Percentiles rank a stretch among this genome's conserved stretches.
Evolutionary conservation across 23 tunicate genomes (phyloP).

Genomic region (Ciona savignyi): DNA sequence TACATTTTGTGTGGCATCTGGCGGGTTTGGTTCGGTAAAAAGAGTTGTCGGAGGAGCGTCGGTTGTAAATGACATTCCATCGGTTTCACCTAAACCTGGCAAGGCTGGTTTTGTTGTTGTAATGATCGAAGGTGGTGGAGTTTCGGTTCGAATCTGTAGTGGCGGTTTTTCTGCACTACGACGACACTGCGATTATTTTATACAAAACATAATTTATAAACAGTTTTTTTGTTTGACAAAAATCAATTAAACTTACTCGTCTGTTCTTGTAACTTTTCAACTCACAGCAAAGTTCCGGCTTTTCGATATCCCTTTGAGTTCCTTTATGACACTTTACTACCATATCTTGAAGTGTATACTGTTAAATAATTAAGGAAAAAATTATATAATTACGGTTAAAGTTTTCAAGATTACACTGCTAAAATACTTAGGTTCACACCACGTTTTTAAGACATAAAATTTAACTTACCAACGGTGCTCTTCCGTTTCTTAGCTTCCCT

Average conservation of each 20-base stretch:
- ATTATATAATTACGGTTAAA: too few relatives aligned
- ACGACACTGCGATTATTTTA: neutral
- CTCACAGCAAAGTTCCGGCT: conserved; percentile 34
- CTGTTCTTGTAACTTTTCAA: conserved; percentile 15
- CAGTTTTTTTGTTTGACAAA: too few relatives aligned
- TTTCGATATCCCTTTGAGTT: neutral
- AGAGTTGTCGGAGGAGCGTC: conserved; percentile 2
- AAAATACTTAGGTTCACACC: too few relatives aligned
- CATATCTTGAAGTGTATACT: conserved; percentile 47
- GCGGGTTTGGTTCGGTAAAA: neutral
- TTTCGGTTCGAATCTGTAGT: neutral
- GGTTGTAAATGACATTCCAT: conserved; percentile 2
- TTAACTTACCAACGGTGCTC: conserved; percentile 39
- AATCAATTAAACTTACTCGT: neutral
- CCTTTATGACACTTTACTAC: conserved; percentile 42
- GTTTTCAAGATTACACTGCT: too few relatives aligned
- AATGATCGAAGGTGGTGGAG: neutral
- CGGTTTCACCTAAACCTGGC: neutral
- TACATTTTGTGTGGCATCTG: neutral
- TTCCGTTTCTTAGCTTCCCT: conserved; percentile 4
- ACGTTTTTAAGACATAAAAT: too few relatives aligned
- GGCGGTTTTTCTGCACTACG: conserved; percentile 2
- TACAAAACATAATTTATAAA: too few relatives aligned
- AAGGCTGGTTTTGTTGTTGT: conserved; percentile 2
- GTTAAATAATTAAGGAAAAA: too few relatives aligned